Conservation (phyloP, 2,113 vertebrate genomes). For the Siniperca chuatsi region DNA sequence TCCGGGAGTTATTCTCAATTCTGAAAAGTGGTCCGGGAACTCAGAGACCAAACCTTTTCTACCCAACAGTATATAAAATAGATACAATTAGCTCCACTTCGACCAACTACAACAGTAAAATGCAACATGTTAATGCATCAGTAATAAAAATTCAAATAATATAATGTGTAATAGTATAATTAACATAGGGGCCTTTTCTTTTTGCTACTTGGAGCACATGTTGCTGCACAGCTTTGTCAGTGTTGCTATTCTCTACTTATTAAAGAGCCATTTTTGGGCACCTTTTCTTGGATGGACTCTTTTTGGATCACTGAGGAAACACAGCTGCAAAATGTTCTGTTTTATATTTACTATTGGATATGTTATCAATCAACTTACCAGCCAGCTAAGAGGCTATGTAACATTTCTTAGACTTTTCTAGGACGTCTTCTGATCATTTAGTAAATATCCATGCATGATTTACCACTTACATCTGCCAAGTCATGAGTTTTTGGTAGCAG, state of each 20-base stretch:
- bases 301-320: neutral
- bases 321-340: neutral
- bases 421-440: slow-evolving; percentile 56
- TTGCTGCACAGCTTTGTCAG: neutral
- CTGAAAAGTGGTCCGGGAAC: too few species aligned
- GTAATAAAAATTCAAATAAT: neutral
- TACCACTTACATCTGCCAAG: slow-evolving; percentile 52
- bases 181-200: neutral
- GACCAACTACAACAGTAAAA: neutral
- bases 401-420: slow-evolving; percentile 39
- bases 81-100: neutral
- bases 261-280: neutral
- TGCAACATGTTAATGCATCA: neutral
- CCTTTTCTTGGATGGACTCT: neutral
- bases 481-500: slow-evolving; percentile 24
- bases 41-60: too few species aligned
- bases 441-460: slow-evolving; percentile 55
- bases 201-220: neutral
- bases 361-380: slow-evolving; percentile 26
- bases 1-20: too few species aligned
- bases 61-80: neutral
- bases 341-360: neutral
- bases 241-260: neutral
- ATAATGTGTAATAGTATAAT: neutral
- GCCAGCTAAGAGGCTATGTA: neutral